These are phyloP conservation scores for Brenthis ino DNA, from an alignment of 2,888 invertebrate genomes.

Conservation along the genomic window DNA sequence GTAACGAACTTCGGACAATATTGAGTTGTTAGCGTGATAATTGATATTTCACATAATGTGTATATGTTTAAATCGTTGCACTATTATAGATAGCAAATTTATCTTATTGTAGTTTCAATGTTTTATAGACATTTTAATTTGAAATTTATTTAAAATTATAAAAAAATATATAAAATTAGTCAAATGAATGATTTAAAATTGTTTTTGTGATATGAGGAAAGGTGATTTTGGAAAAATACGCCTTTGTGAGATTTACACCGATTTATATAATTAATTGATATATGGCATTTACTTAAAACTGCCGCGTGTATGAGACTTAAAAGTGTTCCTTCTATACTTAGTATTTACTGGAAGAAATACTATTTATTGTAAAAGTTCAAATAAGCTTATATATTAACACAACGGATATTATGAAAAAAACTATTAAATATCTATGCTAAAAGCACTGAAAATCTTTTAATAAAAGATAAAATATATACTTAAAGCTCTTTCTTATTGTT, in stretches of 20 bases:
- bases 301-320: constrained; percentile 38
- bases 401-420: too few relatives aligned
- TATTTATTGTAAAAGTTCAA: neutral
- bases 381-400: too few relatives aligned
- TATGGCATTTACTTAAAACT: constrained; percentile 36
- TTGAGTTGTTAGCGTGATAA: constrained; percentile 21
- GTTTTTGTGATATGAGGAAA: constrained; percentile 31
- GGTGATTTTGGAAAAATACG: constrained; percentile 29
- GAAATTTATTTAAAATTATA: constrained; percentile 23
- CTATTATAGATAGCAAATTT: constrained; percentile 25
- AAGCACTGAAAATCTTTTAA: too few relatives aligned
- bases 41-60: constrained; percentile 25
- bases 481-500: too few relatives aligned
- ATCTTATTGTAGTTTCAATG: constrained; percentile 25
- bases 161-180: constrained; percentile 12
- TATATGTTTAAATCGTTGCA: constrained; percentile 25
- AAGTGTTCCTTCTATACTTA: constrained; percentile 20
- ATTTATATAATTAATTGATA: constrained; percentile 17
- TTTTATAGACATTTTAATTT: constrained; percentile 21
- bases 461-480: too few relatives aligned
- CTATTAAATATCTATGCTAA: too few relatives aligned
- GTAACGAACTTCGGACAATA: constrained; percentile 25
- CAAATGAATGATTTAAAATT: constrained; percentile 30
- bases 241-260: constrained; percentile 26
- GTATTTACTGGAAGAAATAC: constrained; percentile 9